Percentiles rank a stretch among this genome's conserved stretches.
phyloP scores from a whole-genome alignment of 2,888 invertebrate genomes.

The Synergus japonicus region DNA sequence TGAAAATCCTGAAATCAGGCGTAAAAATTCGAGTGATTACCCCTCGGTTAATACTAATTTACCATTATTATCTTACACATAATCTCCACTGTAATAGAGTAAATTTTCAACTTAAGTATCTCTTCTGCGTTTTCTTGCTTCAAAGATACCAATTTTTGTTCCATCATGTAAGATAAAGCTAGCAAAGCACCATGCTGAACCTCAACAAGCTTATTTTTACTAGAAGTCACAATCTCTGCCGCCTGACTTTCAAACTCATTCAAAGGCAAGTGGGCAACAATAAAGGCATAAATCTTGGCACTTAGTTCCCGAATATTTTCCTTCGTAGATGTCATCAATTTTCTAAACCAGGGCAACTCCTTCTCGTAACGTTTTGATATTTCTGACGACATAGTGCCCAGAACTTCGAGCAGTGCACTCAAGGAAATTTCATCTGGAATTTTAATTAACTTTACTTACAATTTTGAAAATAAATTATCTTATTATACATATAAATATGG shows the following conservation, averaged over 20 bases:
- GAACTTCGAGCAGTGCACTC: constrained; percentile 88
- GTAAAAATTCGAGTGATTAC: no score
- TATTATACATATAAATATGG: no score
- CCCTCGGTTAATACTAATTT: no score
- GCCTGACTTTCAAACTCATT: constrained; percentile 80
- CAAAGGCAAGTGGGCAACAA: constrained; percentile 81
- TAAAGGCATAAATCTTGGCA: constrained; percentile 87
- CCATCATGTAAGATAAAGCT: constrained; percentile 85
- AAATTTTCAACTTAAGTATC: constrained; percentile 80
- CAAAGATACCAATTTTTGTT: constrained; percentile 81
- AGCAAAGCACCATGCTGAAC: constrained; percentile 88
- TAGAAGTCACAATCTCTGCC: constrained; percentile 78
- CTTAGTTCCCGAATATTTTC: constrained; percentile 87
- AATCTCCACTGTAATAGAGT: constrained; percentile 80
- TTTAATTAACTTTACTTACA: no score
- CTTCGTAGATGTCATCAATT: constrained; percentile 84
- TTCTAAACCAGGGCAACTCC: constrained; percentile 83
- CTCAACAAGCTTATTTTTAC: constrained; percentile 82
- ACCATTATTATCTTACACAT: constrained; percentile 79
- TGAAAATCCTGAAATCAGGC: no score
- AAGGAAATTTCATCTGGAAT: constrained; percentile 82
- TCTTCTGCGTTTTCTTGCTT: constrained; percentile 73
- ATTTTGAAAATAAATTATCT: no score
- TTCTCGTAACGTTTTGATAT: constrained; percentile 83
- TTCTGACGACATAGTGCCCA: constrained; percentile 88